Evolutionary conservation across 1,140 invertebrate genomes (phyloP), one percentile per base, ranked within the genome.

Genomic region (Anagrus nilaparvatae): DNA sequence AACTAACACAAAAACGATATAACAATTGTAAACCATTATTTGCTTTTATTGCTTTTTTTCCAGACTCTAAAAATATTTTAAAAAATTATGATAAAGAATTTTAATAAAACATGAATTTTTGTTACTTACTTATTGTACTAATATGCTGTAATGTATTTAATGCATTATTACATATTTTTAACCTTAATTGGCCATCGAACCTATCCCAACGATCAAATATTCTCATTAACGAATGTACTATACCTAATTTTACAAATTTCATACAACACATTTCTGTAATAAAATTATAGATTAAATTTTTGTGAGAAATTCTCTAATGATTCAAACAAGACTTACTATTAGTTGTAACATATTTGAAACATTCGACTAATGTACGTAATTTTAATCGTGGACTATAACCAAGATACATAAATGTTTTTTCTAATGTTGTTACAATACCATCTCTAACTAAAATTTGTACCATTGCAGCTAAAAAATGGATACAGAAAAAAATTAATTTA

Each of bases 161-260:
- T 20, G 73, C 69, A 52, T 71, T 72, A 36, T 71, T 72, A 47
- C 71, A 75, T 44, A 79, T 74, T 63, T 77, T 78, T 37, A 77
- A 59, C 48, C 74, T 69, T 54, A 77, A 70, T 51, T 71, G 72
- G 1, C 75, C 74, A 45, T 79, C 77, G 57, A 74, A 75, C 53
- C 71, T 73, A 39, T 79, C 77, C 77, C 78, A 79, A 24, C 73
- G 65, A 51, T 79, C 76, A 57, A 81, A 76, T 48, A 78, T 69
- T 33, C 72, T 65, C 52, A 76, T 67, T 34, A 79, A 52, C 43
- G 74, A 58, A 43, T 69, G 61, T 40, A 73, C 68, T 25, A 78
- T 66, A 18, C 74, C 74, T 45, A 67, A 67, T 61, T 78, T 78
- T 35, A 75, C 67, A 47, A 79, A 73, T 59, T 73, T 75, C 51